A percentile compares a stretch with the other conserved stretches of the same genome.
phyloP scores from a whole-genome alignment of 2,888 invertebrate species.

The Catocala sponsa region DNA sequence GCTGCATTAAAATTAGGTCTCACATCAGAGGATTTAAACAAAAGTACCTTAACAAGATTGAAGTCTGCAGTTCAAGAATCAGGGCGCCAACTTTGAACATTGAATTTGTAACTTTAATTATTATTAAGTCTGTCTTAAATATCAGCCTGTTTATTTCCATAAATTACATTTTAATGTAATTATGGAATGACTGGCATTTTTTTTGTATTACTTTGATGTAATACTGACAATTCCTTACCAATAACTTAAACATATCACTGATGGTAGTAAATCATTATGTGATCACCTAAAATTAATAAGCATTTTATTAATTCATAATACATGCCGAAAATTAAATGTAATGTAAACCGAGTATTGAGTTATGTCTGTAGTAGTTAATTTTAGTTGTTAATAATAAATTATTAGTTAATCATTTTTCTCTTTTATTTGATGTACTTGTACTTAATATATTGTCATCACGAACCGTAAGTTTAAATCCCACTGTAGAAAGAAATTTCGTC shows the following conservation, averaged over 20 bases:
- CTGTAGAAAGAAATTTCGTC: too few relatives aligned
- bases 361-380: constrained; percentile 50
- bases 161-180: background rate
- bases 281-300: constrained; percentile 17
- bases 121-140: constrained; percentile 9
- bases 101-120: constrained; percentile 69
- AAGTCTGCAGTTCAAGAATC: constrained; percentile 82
- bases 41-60: constrained; percentile 87
- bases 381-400: constrained; percentile 61
- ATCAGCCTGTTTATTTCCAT: background rate
- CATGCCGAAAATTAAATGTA: constrained; percentile 14
- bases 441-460: too few relatives aligned
- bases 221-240: background rate
- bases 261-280: background rate
- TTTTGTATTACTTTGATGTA: constrained; percentile 4
- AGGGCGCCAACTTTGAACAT: constrained; percentile 78
- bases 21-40: constrained; percentile 87
- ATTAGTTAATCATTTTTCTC: constrained; percentile 47
- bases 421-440: constrained; percentile 3
- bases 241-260: too few relatives aligned
- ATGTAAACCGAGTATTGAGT: constrained; percentile 37
- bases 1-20: constrained; percentile 72
- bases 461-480: too few relatives aligned
- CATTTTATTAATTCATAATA: constrained; percentile 3
- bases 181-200: constrained; percentile 3